Conservation (phyloP, 2,113 vertebrate genomes). For the Ochotona curzoniae region DNA sequence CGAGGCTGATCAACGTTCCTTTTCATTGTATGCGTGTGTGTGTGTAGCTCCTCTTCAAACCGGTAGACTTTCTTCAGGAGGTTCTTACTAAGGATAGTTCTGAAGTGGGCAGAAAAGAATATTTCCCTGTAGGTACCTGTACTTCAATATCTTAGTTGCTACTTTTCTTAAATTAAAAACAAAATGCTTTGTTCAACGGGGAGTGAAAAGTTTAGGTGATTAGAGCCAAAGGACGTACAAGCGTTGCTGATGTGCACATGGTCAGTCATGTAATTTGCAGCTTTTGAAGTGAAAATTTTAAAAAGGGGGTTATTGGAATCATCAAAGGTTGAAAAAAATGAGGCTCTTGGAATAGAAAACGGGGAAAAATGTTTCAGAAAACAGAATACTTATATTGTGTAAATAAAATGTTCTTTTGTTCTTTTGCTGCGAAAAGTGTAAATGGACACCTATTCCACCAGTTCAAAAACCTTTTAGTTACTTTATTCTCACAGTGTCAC, state of each 20-base stretch:
- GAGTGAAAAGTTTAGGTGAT: too few species aligned
- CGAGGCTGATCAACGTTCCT: neutral
- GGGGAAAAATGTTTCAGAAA: rapidly evolving
- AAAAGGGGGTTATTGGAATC: neutral
- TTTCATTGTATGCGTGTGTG: neutral
- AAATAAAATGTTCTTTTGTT: neutral
- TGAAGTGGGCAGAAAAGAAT: neutral
- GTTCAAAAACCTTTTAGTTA: neutral
- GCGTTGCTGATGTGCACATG: too few species aligned
- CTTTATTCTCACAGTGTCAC: neutral
- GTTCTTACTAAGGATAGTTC: neutral
- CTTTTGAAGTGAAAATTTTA: neutral
- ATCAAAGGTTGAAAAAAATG: neutral
- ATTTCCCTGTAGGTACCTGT: neutral
- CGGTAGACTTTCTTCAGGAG: neutral
- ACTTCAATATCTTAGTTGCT: neutral
- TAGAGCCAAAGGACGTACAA: too few species aligned
- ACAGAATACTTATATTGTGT: neutral
- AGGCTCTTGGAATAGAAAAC: neutral
- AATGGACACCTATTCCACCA: neutral
- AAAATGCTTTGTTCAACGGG: too few species aligned
- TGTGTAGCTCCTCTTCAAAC: neutral
- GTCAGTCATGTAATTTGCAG: neutral
- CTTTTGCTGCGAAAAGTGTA: neutral
- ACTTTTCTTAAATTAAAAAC: conserved; percentile 13